Percentiles rank a stretch among this genome's conserved stretches.
Evolutionary conservation across 1,140 invertebrate species (phyloP).

Genomic region (Phenacoccus solenopsis): DNA sequence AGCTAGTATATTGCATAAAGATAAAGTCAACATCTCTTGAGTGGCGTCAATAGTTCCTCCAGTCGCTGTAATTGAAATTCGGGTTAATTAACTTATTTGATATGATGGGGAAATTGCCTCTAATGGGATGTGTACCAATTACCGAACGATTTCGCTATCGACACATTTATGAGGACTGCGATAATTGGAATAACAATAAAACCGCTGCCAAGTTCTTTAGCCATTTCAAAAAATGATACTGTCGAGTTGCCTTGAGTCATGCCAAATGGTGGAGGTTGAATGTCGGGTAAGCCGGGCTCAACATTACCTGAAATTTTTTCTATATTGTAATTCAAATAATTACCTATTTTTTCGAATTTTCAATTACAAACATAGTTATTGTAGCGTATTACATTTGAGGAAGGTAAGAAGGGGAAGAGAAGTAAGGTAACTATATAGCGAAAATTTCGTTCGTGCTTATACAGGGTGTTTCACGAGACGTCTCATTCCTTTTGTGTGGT

Average conservation of each 20-base stretch:
- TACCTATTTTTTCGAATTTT: no score
- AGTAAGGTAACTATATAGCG: no score
- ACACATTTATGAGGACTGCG: constrained; percentile 59
- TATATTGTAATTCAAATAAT: no score
- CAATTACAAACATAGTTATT: no score
- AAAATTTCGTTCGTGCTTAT: no score
- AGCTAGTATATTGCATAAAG: constrained; percentile 54
- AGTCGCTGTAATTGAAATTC: constrained; percentile 33
- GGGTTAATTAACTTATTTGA: no score
- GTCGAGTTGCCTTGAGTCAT: constrained; percentile 42
- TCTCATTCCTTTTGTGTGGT: no score
- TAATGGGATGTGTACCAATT: constrained; percentile 30
- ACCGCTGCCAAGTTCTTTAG: constrained; percentile 47
- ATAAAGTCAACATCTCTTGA: constrained; percentile 54
- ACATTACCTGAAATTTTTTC: constrained; percentile 48
- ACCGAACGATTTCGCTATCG: constrained; percentile 67
- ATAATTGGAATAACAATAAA: constrained; percentile 57
- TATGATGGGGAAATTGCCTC: no score
- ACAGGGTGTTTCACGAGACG: no score
- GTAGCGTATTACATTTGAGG: no score
- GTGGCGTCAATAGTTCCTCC: constrained; percentile 43
- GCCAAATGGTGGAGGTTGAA: constrained; percentile 41
- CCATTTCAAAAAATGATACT: constrained; percentile 43
- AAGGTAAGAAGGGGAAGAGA: no score
- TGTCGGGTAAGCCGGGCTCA: constrained; percentile 44